Conservation (phyloP, 2,888 invertebrate species). For the Poecilobothrus nobilitatus region DNA sequence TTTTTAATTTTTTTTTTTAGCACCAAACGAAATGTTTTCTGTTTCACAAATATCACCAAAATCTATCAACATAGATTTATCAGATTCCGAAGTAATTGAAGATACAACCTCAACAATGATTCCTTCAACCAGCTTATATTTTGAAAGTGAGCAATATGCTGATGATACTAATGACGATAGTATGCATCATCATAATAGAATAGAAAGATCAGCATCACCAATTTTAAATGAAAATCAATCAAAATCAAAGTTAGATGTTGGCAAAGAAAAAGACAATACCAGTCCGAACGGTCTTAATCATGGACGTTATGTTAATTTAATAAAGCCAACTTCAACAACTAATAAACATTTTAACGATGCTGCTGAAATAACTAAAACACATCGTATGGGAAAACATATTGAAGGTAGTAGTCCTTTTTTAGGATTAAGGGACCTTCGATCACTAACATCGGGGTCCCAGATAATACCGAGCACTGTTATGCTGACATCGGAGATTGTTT, state of each 20-base stretch:
- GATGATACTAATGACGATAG: conserved; percentile 25
- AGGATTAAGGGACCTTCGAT: conserved; percentile 44
- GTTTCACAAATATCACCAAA: conserved; percentile 65
- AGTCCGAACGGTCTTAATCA: conserved; percentile 23
- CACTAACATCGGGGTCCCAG: conserved; percentile 43
- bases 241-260: conserved; percentile 30
- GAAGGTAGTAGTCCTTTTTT: conserved; percentile 40
- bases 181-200: conserved; percentile 26
- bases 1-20: neutral
- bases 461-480: conserved; percentile 37
- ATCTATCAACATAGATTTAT: conserved; percentile 41
- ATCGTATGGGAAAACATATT: conserved; percentile 35
- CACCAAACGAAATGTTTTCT: conserved; percentile 29
- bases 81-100: conserved; percentile 23
- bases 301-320: conserved; percentile 40
- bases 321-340: conserved; percentile 39
- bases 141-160: conserved; percentile 14
- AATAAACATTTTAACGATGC: conserved; percentile 26
- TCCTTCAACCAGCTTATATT: conserved; percentile 25
- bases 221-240: conserved; percentile 50
- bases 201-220: conserved; percentile 52
- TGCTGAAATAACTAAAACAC: conserved; percentile 33
- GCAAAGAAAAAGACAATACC: conserved; percentile 28
- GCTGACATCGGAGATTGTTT: conserved; percentile 36
- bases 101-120: conserved; percentile 31